Conservation (phyloP, 1,140 invertebrate species). For the Drosophila pruinosa region DNA sequence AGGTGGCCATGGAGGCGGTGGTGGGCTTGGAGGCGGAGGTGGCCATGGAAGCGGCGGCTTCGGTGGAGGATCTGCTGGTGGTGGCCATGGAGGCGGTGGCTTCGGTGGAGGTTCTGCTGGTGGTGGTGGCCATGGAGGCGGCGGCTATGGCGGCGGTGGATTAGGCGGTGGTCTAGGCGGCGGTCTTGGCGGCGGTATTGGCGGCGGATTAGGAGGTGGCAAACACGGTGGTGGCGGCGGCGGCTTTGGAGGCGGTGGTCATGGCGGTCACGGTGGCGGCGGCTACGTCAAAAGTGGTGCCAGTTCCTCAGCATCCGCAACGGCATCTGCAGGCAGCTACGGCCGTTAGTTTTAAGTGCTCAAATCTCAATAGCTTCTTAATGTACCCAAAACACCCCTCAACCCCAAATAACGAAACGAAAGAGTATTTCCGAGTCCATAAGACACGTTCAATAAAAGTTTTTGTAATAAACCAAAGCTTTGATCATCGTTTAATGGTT, state of each 20-base stretch:
- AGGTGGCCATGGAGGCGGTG: slow-evolving; percentile 9
- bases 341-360: slow-evolving; percentile 29
- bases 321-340: slow-evolving; percentile 14
- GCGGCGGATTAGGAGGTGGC: slow-evolving; percentile 9
- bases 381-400: slow-evolving; percentile 2
- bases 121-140: slow-evolving; percentile 26
- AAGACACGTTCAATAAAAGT: slow-evolving; percentile 15
- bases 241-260: background rate
- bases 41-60: background rate
- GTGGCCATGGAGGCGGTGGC: background rate
- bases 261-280: slow-evolving; percentile 9
- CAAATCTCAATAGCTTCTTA: background rate
- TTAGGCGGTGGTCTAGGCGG: background rate
- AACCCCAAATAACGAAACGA: background rate
- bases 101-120: slow-evolving; percentile 1
- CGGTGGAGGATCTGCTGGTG: slow-evolving; percentile 9
- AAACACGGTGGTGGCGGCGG: slow-evolving; percentile 5
- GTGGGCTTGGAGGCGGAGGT: slow-evolving; percentile 11
- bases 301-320: slow-evolving; percentile 21
- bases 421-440: slow-evolving; percentile 46
- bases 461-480: slow-evolving; percentile 40
- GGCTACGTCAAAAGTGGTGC: slow-evolving; percentile 13
- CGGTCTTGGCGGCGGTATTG: slow-evolving; percentile 16
- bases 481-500: background rate
- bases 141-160: slow-evolving; percentile 25